phyloP scores from a whole-genome alignment of 2,113 vertebrate genomes.

The Lagopus muta region DNA sequence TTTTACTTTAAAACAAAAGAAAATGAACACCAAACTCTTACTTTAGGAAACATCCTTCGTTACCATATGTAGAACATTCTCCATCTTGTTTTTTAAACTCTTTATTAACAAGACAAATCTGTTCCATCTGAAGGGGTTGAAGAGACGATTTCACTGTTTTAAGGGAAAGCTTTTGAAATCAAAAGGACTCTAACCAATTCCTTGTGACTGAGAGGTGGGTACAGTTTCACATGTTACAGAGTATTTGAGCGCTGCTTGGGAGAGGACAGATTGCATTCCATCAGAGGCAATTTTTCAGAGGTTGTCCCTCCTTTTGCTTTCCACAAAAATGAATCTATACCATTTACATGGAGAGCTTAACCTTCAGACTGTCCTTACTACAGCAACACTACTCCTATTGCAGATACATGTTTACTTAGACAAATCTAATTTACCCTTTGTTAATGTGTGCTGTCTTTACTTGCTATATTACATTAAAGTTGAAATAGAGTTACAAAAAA shows the following conservation, averaged over 20 bases:
- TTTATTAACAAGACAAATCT: neutral
- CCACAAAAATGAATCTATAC: constrained; percentile 64
- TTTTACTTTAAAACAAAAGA: neutral
- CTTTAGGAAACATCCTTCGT: neutral
- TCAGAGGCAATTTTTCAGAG: constrained; percentile 69
- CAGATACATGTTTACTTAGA: constrained; percentile 84
- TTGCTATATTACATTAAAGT: constrained; percentile 84
- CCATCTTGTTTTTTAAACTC: neutral
- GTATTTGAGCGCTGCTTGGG: constrained; percentile 47
- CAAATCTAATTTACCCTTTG: constrained; percentile 87
- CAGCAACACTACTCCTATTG: constrained; percentile 70
- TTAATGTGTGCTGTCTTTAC: constrained; percentile 84
- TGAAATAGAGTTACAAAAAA: constrained; percentile 86
- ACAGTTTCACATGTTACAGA: constrained; percentile 31
- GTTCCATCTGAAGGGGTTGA: neutral
- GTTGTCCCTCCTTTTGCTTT: constrained; percentile 70
- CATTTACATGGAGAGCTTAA: constrained; percentile 74
- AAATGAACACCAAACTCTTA: neutral
- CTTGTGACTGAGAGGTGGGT: constrained; percentile 8
- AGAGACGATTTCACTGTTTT: constrained; percentile 1
- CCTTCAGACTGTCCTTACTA: constrained; percentile 84
- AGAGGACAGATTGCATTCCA: constrained; percentile 70
- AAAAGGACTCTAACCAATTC: constrained; percentile 41
- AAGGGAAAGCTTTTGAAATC: constrained; percentile 28
- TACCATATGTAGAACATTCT: neutral